Conservation (phyloP, 2,113 vertebrate genomes). For the Taxidea taxus region DNA sequence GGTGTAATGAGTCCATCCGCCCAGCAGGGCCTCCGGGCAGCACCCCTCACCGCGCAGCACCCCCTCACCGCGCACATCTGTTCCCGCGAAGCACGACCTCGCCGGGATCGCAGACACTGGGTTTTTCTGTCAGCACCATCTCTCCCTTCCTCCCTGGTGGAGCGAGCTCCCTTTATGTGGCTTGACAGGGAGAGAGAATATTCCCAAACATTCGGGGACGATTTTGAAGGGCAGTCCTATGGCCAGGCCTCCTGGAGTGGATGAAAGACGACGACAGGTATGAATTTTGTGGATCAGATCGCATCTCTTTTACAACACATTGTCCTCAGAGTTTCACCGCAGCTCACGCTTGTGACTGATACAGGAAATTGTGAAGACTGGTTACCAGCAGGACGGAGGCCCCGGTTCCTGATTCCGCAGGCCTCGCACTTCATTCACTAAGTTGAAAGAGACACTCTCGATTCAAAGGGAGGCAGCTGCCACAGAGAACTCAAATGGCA, state of each 20-base stretch:
- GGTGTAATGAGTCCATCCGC: constrained; percentile 54
- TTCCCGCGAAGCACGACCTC: not conserved
- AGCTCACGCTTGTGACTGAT: not conserved
- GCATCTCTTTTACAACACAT: constrained; percentile 43
- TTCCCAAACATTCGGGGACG: constrained; percentile 18
- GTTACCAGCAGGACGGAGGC: not conserved
- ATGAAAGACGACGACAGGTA: not conserved
- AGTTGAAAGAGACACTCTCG: constrained; percentile 57
- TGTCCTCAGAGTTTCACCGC: constrained; percentile 51
- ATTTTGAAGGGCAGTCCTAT: constrained; percentile 23
- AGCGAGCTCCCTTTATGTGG: not conserved
- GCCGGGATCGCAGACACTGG: not conserved
- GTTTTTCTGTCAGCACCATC: not conserved
- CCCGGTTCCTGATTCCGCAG: constrained; percentile 56
- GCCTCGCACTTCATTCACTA: constrained; percentile 52
- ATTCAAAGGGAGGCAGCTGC: constrained; percentile 48
- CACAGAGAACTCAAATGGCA: constrained; percentile 36
- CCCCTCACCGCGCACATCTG: constrained; percentile 42
- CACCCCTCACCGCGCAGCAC: not conserved
- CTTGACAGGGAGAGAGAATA: constrained; percentile 3
- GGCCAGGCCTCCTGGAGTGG: constrained; percentile 30
- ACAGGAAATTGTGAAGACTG: constrained; percentile 28
- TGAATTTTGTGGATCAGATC: constrained; percentile 40
- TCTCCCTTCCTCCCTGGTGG: constrained; percentile 2
- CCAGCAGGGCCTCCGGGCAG: not conserved